Base-by-base conservation (phyloP, 2,113 vertebrate species). In the Labeo catla region DNA sequence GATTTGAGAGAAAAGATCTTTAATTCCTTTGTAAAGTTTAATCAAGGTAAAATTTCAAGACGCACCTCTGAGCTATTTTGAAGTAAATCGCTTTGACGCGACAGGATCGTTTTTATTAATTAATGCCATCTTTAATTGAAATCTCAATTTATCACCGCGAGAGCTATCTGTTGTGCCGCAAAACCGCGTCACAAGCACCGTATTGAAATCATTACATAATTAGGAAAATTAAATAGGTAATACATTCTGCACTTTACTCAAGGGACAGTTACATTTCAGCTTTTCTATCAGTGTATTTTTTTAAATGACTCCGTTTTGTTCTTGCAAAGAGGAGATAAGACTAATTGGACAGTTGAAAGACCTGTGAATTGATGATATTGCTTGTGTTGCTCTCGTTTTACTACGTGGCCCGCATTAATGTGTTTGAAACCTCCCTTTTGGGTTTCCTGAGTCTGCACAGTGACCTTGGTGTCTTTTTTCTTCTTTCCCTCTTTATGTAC, bases 301-400 rank as follows among this genome's bases (percentile, higher is more conserved):
- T 91, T 89, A 89, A 91, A 88, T 92, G 88, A 93, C 90, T 91
- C 88, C 83, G 90, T 93, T 91, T 89, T 93, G 90, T 92, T 93
- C 92, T 93, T 92, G 92, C 92, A 90, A 87, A 90, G 86, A 85
- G 77, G 78, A 93, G 93, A 95, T 93, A 94, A 94, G 90, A 89
- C 93, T 93, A 93, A 93, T 93, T 93, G 90, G 92, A 93, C 91
- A 91, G 90, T 90, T 83, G 83, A 91, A 90, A 89, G 86, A 68
- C 88, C 86, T 16, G 10, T 91, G 92, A 93, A 93, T 92, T 91
- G 90, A 94, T 93, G 86, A 91, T 89, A 80, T 86, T 59, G 90
- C 91, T 87, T 45, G 87, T 89, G 90, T 92, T 93, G 89, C 86
- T 93, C 91, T 93, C 88, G 84, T 84, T 90, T 91, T 84, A 85